A percentile compares a stretch with the other conserved stretches of the same genome.
Conservation (phyloP, 1,140 invertebrate species). For the Heliconius hermathena region DNA sequence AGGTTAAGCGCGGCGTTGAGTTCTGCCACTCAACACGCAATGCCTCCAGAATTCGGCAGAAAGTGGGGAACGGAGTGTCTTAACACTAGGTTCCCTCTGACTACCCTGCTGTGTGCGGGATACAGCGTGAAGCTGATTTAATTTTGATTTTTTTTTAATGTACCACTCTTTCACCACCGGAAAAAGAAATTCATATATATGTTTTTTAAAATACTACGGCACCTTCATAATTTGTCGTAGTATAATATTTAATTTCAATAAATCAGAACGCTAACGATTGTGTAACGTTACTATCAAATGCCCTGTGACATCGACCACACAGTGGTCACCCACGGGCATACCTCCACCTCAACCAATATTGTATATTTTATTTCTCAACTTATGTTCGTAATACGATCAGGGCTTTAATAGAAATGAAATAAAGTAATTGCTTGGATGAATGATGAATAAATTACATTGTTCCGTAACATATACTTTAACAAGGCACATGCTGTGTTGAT, state of each 20-base stretch:
- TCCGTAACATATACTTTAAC: slow-evolving; percentile 27
- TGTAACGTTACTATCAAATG: slow-evolving; percentile 51
- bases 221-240: background rate
- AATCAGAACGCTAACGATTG: slow-evolving; percentile 24
- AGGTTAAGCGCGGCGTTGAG: no score
- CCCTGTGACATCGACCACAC: slow-evolving; percentile 59
- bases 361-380: slow-evolving; percentile 65
- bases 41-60: no score
- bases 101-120: no score
- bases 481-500: slow-evolving; percentile 6
- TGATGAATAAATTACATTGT: slow-evolving; percentile 37
- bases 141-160: no score
- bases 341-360: slow-evolving; percentile 47
- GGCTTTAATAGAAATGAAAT: slow-evolving; percentile 56
- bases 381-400: slow-evolving; percentile 62
- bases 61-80: no score
- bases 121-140: no score
- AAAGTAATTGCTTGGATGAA: slow-evolving; percentile 44
- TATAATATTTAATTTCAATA: background rate
- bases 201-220: no score
- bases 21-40: no score
- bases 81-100: no score
- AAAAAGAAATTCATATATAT: background rate
- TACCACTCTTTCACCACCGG: no score
- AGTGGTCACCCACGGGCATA: slow-evolving; percentile 49